Evolutionary conservation across 2,797 vertebrate genomes (phyloP), one percentile per base, ranked within the genome.

Genomic region (Darevskia mixta): DNA sequence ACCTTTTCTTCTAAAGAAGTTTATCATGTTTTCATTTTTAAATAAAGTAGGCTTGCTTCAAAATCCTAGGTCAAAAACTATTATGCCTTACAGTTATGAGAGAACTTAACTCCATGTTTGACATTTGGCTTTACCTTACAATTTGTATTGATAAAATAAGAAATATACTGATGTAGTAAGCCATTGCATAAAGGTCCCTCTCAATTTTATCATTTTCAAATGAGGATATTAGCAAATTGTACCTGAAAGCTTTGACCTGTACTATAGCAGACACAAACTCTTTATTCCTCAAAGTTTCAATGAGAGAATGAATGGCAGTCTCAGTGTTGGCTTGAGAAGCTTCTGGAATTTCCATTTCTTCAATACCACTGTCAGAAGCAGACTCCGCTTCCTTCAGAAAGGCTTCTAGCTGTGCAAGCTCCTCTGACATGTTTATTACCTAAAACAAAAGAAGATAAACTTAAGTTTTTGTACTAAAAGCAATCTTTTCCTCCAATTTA

Each of bases 341-440:
- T 93, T 98, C 98, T 58, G 98, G 96, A 93, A 98, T 97, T 49
- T 97, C 97, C 81, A 95, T 96, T 66, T 98, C 98, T 95, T 98
- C 98, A 1, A 97, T 97, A 80, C 93, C 91, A 0, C 93, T 96
- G 81, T 98, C 98, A 5, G 95, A 97, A 5, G 96, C 97, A 0
- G 96, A 95, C 93, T 99, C 98, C 0, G 98, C 99, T 95, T 98
- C 98, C 88, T 98, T 99, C 95, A 99, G 96, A 93, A 97, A 98
- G 93, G 96, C 97, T 96, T 99, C 99, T 85, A 99, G 94, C 79
- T 98, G 95, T 67, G 97, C 98, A 83, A 99, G 98, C 87, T 99
- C 98, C 72, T 99, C 98, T 2, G 99, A 99, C 98, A 99, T 99
- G 95, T 99, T 98, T 96, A 98, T 98, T 87, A 99, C 98, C 99